Evolutionary conservation across 1,140 invertebrate genomes (phyloP).

Genomic region (Zophobas atratus): DNA sequence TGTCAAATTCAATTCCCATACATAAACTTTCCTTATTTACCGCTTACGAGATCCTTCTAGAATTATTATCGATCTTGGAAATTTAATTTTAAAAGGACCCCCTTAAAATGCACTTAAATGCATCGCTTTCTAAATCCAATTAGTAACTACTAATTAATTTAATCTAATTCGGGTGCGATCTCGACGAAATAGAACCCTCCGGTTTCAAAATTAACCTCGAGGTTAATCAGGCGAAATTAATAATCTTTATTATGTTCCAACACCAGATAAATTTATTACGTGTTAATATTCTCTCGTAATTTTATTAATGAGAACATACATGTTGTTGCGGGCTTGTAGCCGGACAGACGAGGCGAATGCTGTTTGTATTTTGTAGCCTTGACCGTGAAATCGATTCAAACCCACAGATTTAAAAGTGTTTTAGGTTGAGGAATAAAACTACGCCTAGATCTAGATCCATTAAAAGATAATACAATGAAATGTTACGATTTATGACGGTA

Average conservation of each 20-base stretch:
- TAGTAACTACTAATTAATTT: constrained; percentile 17
- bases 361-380: constrained; percentile 16
- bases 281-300: constrained; percentile 4
- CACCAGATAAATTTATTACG: constrained; percentile 5
- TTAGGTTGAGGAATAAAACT: constrained; percentile 17
- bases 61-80: constrained; percentile 20
- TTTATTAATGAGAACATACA: constrained; percentile 17
- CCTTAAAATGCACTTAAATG: constrained; percentile 10
- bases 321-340: background rate
- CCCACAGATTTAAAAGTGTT: constrained; percentile 21
- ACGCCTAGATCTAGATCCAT: constrained; percentile 33
- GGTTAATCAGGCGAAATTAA: constrained; percentile 18
- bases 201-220: constrained; percentile 5
- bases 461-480: constrained; percentile 34
- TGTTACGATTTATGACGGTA: constrained; percentile 32
- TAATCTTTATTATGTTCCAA: constrained; percentile 7
- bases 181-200: background rate
- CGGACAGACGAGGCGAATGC: background rate
- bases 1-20: constrained; percentile 36
- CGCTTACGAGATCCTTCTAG: constrained; percentile 2
- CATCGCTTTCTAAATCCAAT: background rate
- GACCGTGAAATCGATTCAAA: constrained; percentile 26
- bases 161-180: background rate
- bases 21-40: constrained; percentile 22
- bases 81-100: constrained; percentile 7